Evolutionary conservation across 2,113 vertebrate species (phyloP), one percentile per base, ranked within the genome.

Genomic region (Narcine bancroftii): DNA sequence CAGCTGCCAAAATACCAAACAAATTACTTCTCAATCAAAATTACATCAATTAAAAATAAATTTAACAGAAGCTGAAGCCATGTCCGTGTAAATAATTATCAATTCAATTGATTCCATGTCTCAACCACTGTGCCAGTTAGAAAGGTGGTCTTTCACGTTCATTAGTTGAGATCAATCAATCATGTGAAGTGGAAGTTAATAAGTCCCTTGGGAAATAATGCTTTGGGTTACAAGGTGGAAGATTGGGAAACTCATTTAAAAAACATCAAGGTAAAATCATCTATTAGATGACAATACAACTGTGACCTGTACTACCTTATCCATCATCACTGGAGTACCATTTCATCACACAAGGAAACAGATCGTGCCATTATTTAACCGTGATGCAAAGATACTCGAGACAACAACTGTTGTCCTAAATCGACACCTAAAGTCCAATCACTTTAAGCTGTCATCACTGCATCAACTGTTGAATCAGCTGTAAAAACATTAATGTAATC

Each of bases 101-200:
- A 56, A 4, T 79, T 17, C 79, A n/a, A 53, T 1, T 56, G 79
- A 53, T 39, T 15, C 1, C 11, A 26, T 83, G 79, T 11, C 26
- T 53, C 47, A 56, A 29, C 0, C 2, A n/a, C 13, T 15, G 29
- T 21, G 3, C 19, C 11, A 79, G 24, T 47, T 79, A 45, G 76
- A 79, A 50, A 50, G 21, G 76, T 95, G 95, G 95, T 94, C 95
- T 95, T 94, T 93, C 94, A 95, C 95, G 95, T 95, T 96, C 94
- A 96, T 95, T 94, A 95, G 95, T 95, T 94, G 95, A 95, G 94
- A 95, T 96, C 94, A 96, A 63, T 93, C 94, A 94, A 94, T 93
- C 94, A 92, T 95, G 95, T 95, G 95, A 96, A 94, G 92, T 91
- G 95, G 94, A 96, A 96, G 93, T 94, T 96, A 96, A 96, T 95